Evolutionary conservation across 2,113 vertebrate species (phyloP).

Genomic region (Mola mola): DNA sequence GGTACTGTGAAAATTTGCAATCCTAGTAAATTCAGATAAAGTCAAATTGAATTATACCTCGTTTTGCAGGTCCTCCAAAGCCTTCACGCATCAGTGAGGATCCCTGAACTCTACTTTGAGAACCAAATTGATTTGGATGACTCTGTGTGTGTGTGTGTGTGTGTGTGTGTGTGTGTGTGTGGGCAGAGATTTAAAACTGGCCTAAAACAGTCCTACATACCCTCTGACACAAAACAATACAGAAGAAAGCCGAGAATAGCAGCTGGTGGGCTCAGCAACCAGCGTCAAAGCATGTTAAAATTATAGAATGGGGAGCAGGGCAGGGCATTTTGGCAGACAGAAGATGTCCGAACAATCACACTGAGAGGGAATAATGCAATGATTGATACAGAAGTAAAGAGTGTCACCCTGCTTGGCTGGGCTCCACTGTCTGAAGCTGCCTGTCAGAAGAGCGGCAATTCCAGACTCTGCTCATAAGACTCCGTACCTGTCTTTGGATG

Average conservation of each 20-base stretch:
- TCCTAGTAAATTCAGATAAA: slow-evolving; percentile 26
- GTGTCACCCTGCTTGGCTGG: no score
- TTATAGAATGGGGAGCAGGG: no score
- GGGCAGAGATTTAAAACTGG: slow-evolving; percentile 32
- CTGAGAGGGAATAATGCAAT: no score
- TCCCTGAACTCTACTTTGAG: slow-evolving; percentile 13
- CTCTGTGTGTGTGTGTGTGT: neutral
- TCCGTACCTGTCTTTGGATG: slow-evolving; percentile 76
- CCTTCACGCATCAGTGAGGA: slow-evolving; percentile 28
- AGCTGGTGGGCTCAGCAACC: no score
- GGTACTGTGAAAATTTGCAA: neutral
- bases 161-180: neutral
- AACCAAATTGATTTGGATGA: neutral
- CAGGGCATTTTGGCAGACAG: no score
- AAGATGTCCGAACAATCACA: no score
- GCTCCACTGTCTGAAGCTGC: no score
- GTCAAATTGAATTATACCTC: slow-evolving; percentile 14
- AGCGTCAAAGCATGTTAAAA: no score
- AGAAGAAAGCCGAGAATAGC: slow-evolving; percentile 14
- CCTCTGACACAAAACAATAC: slow-evolving; percentile 3
- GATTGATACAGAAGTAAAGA: no score
- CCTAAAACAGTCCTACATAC: slow-evolving; percentile 13
- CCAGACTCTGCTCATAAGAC: no score
- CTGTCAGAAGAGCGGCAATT: no score
- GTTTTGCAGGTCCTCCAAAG: slow-evolving; percentile 37